A percentile compares a stretch with the other conserved stretches of the same genome.
These are phyloP conservation scores for Caenorhabditis macrosperma DNA, from an alignment of 2,888 invertebrate genomes.

Conservation along the genomic window DNA sequence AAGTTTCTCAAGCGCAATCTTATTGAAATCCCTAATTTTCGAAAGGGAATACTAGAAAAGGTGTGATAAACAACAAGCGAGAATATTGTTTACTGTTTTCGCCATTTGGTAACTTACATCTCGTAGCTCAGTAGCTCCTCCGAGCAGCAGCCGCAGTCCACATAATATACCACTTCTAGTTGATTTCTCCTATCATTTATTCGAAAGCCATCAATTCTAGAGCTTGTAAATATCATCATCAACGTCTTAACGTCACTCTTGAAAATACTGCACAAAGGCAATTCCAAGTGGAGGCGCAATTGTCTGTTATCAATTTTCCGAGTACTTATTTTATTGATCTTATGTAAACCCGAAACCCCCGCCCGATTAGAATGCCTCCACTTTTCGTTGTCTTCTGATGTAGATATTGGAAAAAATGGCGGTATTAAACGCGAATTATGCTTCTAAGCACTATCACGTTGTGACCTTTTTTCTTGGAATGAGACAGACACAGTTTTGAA, in stretches of 20 bases:
- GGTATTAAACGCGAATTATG: conserved; percentile 33
- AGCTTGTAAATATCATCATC: conserved; percentile 41
- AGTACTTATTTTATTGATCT: conserved; percentile 58
- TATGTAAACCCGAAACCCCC: conserved; percentile 48
- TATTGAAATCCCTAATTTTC: neutral
- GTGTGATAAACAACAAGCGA: neutral
- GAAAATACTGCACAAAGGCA: conserved; percentile 48
- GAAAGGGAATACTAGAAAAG: too few relatives aligned
- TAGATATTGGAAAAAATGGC: conserved; percentile 30
- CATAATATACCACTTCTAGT: neutral
- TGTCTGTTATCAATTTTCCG: conserved; percentile 48
- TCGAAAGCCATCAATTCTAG: conserved; percentile 19
- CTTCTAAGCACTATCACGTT: conserved; percentile 22
- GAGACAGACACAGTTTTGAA: neutral
- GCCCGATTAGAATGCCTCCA: conserved; percentile 29
- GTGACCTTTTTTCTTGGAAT: conserved; percentile 32
- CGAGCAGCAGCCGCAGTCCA: neutral
- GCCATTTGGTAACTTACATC: neutral
- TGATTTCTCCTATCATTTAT: neutral
- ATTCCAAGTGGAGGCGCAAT: conserved; percentile 37
- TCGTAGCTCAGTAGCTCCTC: neutral
- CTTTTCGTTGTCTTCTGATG: conserved; percentile 17
- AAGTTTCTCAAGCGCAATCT: too few relatives aligned
- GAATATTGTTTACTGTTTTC: neutral
- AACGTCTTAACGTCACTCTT: conserved; percentile 39